These are phyloP conservation scores for Vanessa cardui DNA, from an alignment of 2,888 invertebrate species.

Conservation along the genomic window DNA sequence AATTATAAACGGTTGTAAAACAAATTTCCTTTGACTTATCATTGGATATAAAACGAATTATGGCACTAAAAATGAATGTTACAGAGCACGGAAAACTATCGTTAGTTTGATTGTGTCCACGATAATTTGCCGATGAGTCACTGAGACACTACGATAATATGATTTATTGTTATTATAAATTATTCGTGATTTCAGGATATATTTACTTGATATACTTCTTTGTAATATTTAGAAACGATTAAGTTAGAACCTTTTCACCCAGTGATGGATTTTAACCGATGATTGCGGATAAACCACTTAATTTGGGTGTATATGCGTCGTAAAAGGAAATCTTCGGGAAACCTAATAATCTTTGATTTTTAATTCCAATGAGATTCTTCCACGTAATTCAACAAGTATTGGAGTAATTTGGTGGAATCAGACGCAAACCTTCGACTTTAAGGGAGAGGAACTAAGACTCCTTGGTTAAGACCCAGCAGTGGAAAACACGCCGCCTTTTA, in stretches of 20 bases:
- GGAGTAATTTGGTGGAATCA: neutral
- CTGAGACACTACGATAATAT: constrained; percentile 26
- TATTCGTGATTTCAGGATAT: no score
- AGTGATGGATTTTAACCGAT: no score
- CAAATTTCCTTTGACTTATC: constrained; percentile 35
- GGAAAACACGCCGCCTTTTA: no score
- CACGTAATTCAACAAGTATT: neutral
- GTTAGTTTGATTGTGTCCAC: constrained; percentile 37
- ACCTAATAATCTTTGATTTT: no score
- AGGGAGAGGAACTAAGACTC: no score
- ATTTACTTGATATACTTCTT: no score
- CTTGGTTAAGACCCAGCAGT: no score
- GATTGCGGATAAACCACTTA: no score
- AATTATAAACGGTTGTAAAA: constrained; percentile 27
- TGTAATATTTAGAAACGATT: no score
- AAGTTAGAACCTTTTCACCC: no score
- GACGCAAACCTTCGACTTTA: neutral
- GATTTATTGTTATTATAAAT: constrained; percentile 31
- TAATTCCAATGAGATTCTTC: no score
- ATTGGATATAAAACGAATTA: constrained; percentile 37
- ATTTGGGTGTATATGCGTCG: no score
- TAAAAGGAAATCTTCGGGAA: neutral
- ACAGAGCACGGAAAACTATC: constrained; percentile 37
- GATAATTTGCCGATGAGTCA: constrained; percentile 41
- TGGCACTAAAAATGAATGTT: constrained; percentile 34